Percentiles rank a stretch among this genome's conserved stretches.
Evolutionary conservation across 2,888 invertebrate species (phyloP).

Genomic region (Notocelia uddmanniana): DNA sequence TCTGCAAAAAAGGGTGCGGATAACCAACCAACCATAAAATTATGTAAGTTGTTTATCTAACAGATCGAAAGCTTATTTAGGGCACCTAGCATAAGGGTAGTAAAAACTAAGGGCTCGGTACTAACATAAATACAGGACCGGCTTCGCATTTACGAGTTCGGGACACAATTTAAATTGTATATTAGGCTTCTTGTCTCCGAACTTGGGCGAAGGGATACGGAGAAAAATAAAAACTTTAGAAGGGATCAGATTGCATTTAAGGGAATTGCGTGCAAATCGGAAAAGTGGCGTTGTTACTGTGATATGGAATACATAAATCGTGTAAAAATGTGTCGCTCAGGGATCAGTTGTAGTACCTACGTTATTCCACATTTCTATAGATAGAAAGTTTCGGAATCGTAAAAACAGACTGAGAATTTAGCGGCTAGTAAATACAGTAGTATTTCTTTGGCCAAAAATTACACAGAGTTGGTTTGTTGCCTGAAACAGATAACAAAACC

Average conservation of each 20-base stretch:
- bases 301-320: slow-evolving; percentile 52
- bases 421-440: not conserved
- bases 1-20: slow-evolving; percentile 33
- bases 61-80: slow-evolving; percentile 61
- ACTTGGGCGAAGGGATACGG: slow-evolving; percentile 60
- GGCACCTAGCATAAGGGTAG: slow-evolving; percentile 56
- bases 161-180: slow-evolving; percentile 78
- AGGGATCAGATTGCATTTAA: slow-evolving; percentile 64
- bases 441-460: not conserved
- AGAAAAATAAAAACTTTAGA: slow-evolving; percentile 68
- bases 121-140: slow-evolving; percentile 57
- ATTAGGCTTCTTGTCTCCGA: slow-evolving; percentile 61
- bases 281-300: slow-evolving; percentile 50
- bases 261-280: slow-evolving; percentile 62
- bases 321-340: slow-evolving; percentile 47
- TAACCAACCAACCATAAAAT: slow-evolving; percentile 49
- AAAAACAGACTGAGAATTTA: not conserved
- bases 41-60: slow-evolving; percentile 62
- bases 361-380: not conserved
- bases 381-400: not conserved
- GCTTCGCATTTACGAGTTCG: slow-evolving; percentile 63
- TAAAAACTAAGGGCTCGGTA: slow-evolving; percentile 68
- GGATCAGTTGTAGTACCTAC: slow-evolving; percentile 2
- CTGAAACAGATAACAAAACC: slow-evolving; percentile 1
- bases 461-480: slow-evolving; percentile 7